Evolutionary conservation across 2,797 vertebrate species (phyloP).

Genomic region (Tauraco hartlaubi): DNA sequence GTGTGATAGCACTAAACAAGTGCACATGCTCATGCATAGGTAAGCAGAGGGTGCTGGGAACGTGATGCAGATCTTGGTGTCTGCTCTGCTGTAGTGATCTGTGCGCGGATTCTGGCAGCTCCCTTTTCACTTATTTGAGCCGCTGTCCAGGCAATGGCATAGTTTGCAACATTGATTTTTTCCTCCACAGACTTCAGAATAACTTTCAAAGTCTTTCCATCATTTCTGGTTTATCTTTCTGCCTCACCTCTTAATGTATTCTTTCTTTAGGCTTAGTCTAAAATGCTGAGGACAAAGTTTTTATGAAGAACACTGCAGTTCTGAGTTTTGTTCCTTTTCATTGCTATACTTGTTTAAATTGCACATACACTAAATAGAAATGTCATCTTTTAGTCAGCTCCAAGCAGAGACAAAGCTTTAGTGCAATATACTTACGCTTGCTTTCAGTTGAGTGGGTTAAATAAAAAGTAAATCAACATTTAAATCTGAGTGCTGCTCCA

Average conservation of each 20-base stretch:
- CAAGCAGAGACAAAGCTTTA: not conserved
- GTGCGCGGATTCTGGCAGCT: not conserved
- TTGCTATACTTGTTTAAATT: not conserved
- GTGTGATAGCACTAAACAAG: not conserved
- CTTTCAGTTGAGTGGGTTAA: not conserved
- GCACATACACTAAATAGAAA: not conserved
- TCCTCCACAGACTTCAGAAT: fast-evolving
- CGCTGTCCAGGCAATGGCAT: not conserved
- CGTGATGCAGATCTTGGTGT: fast-evolving
- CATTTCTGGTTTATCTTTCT: not conserved
- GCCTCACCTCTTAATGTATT: not conserved
- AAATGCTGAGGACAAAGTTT: not conserved
- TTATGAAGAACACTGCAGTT: not conserved
- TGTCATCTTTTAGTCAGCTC: not conserved
- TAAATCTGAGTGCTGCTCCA: not conserved
- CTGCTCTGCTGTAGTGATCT: not conserved
- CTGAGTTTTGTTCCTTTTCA: not conserved
- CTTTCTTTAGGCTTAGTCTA: not conserved
- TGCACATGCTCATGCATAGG: not conserved
- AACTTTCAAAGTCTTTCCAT: not conserved
- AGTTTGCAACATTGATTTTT: not conserved
- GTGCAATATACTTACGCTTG: not conserved
- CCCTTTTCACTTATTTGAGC: not conserved
- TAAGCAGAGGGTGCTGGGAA: not conserved
- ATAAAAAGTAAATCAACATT: not conserved